Evolutionary conservation across 2,888 invertebrate genomes (phyloP), one percentile per base, ranked within the genome.

Genomic region (Brenthis daphne): DNA sequence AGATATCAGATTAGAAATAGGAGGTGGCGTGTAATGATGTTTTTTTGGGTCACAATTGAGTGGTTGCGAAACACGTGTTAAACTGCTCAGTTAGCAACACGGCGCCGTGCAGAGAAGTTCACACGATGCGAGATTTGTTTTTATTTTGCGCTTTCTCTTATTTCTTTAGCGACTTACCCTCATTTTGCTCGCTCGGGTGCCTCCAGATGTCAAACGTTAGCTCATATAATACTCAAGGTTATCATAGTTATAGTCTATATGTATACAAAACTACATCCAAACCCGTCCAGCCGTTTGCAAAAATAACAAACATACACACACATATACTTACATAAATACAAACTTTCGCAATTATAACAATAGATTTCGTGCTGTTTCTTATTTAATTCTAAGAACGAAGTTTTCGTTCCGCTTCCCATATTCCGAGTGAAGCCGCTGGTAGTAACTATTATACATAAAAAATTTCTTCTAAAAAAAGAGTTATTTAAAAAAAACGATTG

Each of bases 41-140:
- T 82, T 79, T 82, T 82, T 81, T 80, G 77, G 82, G 80, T 82
- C 82, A 82, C 71, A 77, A 76, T 82, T 82, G 80, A 81, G 78
- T 78, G 82, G 74, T 80, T 82, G 81, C 80, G 77, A 78, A 80
- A 79, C 73, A 77, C 72, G 64, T 68, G 53, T 68, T 56, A 64
- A 57, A 51, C 51, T 11, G 11, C 6, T 20, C 50, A 16, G 12
- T 13, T 61, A 50, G 33, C 12, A 24, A 6, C n/a, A 61, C 37
- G n/a, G 16, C 16, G 13, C 2, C 8, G 37, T 43, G 37, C 37
- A 14, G 58, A 16, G 13, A 1, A 14, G 37, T 33, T 50, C 58
- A 60, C 48, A 48, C 58, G 48, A 24, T 24, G n/a, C 58, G 29
- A 11, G 37, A 11, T 43, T 11, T 43, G 37, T 8, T 43, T 43